phyloP scores from a whole-genome alignment of 2,797 vertebrate species.

The Sciaenops ocellatus region DNA sequence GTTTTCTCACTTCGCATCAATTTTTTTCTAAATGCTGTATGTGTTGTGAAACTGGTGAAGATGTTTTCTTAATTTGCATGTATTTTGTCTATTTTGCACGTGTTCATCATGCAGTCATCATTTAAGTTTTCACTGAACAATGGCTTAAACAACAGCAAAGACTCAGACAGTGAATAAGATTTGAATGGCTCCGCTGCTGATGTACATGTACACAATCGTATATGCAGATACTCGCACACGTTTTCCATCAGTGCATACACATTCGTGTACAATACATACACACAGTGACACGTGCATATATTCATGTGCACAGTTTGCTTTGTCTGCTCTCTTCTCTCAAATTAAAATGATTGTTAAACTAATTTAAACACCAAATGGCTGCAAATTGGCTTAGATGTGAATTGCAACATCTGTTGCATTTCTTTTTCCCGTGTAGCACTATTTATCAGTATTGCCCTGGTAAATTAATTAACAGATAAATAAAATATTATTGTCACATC shows the following conservation, averaged over 20 bases:
- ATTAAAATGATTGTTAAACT: slow-evolving; percentile 17
- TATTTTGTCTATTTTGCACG: no score
- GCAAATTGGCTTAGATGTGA: slow-evolving; percentile 8
- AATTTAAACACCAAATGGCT: slow-evolving; percentile 7
- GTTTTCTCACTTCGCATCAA: not conserved
- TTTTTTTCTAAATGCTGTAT: not conserved
- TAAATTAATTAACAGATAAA: not conserved
- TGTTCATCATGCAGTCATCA: no score
- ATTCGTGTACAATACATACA: not conserved
- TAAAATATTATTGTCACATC: not conserved
- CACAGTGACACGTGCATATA: not conserved
- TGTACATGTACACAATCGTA: not conserved
- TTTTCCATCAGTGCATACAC: not conserved
- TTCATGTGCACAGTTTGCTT: not conserved
- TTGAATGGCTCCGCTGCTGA: not conserved
- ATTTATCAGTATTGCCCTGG: not conserved
- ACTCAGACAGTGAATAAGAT: not conserved
- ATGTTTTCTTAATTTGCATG: not conserved
- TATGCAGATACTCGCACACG: not conserved
- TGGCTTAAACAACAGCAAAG: not conserved
- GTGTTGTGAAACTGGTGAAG: not conserved
- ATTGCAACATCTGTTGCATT: slow-evolving; percentile 22
- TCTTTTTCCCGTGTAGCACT: not conserved
- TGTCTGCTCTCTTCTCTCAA: not conserved
- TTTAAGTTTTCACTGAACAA: not conserved